Conservation (phyloP, 2,888 invertebrate species). For the Molorchus minor region DNA sequence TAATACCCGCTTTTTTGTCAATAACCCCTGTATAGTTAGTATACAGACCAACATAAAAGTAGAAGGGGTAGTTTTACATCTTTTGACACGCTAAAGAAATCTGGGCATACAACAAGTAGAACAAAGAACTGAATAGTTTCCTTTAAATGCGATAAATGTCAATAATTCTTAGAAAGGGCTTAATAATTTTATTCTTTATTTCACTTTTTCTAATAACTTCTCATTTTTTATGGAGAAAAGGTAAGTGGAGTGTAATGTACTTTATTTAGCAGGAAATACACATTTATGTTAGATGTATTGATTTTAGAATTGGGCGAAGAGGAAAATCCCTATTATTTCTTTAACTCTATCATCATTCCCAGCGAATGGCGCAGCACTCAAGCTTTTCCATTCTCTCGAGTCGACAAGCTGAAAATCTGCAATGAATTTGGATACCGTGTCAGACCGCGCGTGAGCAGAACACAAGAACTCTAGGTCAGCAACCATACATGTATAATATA, state of each 20-base stretch:
- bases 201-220: too few relatives aligned
- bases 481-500: slow-evolving; percentile 19
- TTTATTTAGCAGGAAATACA: slow-evolving; percentile 50
- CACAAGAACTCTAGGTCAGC: slow-evolving; percentile 36
- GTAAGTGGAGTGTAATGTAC: slow-evolving; percentile 23
- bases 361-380: slow-evolving; percentile 60
- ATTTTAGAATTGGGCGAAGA: slow-evolving; percentile 59
- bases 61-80: too few relatives aligned
- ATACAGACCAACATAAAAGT: too few relatives aligned
- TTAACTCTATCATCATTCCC: slow-evolving; percentile 62
- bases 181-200: too few relatives aligned
- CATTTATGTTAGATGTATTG: slow-evolving; percentile 57
- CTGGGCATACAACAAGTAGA: too few relatives aligned
- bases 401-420: slow-evolving; percentile 63
- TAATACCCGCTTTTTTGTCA: too few relatives aligned
- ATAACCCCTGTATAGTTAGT: too few relatives aligned
- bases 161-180: too few relatives aligned
- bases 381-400: slow-evolving; percentile 60
- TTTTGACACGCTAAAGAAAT: too few relatives aligned
- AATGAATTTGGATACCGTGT: slow-evolving; percentile 62
- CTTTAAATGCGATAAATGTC: too few relatives aligned
- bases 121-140: too few relatives aligned
- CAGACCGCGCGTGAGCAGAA: slow-evolving; percentile 52
- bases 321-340: slow-evolving; percentile 62
- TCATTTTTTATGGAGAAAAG: neutral